Evolutionary conservation across 1,140 invertebrate species (phyloP).

Genomic region (Portunus trituberculatus): DNA sequence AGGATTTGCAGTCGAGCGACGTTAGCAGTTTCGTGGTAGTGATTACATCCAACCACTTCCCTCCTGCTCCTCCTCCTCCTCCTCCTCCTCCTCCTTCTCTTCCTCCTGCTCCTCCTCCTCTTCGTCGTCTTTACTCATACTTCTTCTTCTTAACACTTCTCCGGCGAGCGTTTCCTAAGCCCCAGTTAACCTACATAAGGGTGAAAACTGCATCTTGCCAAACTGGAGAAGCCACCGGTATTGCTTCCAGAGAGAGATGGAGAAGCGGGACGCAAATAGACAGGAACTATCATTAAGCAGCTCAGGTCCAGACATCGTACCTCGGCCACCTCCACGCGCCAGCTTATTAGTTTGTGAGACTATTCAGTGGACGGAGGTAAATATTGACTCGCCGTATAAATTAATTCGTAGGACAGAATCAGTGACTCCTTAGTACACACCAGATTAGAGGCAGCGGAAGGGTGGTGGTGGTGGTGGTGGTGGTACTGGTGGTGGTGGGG

Average conservation of each 20-base stretch:
- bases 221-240: background rate
- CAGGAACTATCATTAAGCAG: background rate
- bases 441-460: constrained; percentile 62
- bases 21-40: constrained; percentile 67
- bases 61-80: background rate
- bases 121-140: background rate
- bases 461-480: too few species aligned
- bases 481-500: too few species aligned
- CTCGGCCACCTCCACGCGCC: constrained; percentile 18
- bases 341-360: constrained; percentile 74
- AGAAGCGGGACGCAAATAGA: constrained; percentile 13
- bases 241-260: constrained; percentile 42
- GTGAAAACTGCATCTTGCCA: constrained; percentile 11
- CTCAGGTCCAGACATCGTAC: background rate
- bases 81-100: background rate
- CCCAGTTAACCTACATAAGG: constrained; percentile 2
- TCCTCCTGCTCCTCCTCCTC: background rate
- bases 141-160: constrained; percentile 13
- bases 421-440: constrained; percentile 73
- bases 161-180: background rate
- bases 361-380: constrained; percentile 69
- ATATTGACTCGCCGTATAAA: constrained; percentile 75
- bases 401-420: constrained; percentile 76
- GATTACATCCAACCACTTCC: constrained; percentile 50
- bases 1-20: constrained; percentile 70